Base-by-base conservation (phyloP, 2,888 invertebrate genomes). In the Meiosimyza platycephala region DNA sequence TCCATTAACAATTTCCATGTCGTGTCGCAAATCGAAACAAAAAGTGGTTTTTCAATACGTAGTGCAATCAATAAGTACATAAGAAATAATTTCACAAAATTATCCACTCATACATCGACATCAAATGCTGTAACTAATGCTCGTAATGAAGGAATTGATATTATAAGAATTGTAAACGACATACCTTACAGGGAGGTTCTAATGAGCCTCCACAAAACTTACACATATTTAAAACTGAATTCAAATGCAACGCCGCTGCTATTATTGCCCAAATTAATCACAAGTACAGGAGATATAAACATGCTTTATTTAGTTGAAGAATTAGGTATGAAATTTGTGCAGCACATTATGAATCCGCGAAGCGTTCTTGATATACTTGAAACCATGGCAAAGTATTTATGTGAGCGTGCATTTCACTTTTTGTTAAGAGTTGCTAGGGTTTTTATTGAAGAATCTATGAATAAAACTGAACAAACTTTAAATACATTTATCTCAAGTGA, bases 161-260 rank as follows among this genome's bases (percentile, higher is more conserved):
- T 85, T 7, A 78, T 86, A 48, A 85, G 86, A 55, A 78, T 81
- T 15, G 77, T 84, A 2, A 84, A 84, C 69, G 84, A 85, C 73
- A 84, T 86, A 64, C 86, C 86, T 0, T 75, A 78, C 3, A 83
- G 78, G 69, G 82, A 83, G 57, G 71, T 71, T 0, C 70, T 80
- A 12, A 71, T 76, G 4, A 79, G 73, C 60, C 69, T 79, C 16
- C 77, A 80, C 68, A 74, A 72, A 12, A 28, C 81, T 3, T 75
- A 81, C 64, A 59, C 76, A 0, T 73, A 80, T 52, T 68, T 82
- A 9, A 59, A 50, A 22, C 3, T 57, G 7, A 63, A 40, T 47
- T 33, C 16, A 59, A 16, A 22, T 22, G 11, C 54, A 9, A 54
- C 18, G 7, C 18, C 59, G 2, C 28, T 16, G 6, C 1, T 7